Percentiles rank a stretch among this genome's conserved stretches.
These are phyloP conservation scores for Spisula solida DNA, from an alignment of 2,888 invertebrate species.

Conservation along the genomic window DNA sequence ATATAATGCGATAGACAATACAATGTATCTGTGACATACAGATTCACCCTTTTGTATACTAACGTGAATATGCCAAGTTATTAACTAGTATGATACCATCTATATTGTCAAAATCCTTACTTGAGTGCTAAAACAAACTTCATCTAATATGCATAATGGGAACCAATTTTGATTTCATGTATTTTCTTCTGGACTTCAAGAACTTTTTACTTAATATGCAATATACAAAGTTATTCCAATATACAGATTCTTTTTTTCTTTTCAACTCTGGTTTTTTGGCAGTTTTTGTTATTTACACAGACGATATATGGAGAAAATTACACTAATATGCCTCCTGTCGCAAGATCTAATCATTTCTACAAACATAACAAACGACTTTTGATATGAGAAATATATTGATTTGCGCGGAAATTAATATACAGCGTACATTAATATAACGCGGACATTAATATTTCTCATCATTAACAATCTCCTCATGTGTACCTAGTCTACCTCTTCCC, in stretches of 20 bases:
- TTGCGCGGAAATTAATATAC: background rate
- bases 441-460: background rate
- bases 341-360: background rate
- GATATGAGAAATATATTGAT: background rate
- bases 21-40: no score
- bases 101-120: background rate
- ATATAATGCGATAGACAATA: no score
- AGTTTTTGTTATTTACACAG: background rate
- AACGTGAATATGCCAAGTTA: no score
- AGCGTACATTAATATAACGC: no score
- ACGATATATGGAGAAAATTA: background rate
- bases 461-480: no score
- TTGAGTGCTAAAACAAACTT: background rate
- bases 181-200: background rate
- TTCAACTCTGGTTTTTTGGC: background rate
- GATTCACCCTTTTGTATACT: no score
- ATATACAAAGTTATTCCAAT: background rate
- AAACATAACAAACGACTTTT: constrained; percentile 13
- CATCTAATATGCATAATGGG: background rate
- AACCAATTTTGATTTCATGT: background rate
- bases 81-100: background rate
- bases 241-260: background rate
- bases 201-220: background rate
- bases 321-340: background rate
- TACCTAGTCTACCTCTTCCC: no score